Evolutionary conservation across 1,140 invertebrate genomes (phyloP).

Genomic region (Cotesia chilonis): DNA sequence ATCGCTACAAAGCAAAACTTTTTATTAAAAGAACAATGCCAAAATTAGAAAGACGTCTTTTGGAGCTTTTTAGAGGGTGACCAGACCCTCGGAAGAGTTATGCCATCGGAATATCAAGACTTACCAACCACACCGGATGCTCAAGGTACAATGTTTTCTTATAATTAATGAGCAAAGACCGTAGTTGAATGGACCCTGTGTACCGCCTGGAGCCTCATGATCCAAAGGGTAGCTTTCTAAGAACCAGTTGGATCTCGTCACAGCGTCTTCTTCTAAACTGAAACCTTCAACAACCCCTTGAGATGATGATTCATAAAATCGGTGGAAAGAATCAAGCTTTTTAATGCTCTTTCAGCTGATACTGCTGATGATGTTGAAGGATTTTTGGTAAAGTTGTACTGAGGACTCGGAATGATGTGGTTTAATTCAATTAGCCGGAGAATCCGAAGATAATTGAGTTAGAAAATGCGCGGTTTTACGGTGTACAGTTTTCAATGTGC

Average conservation of each 20-base stretch:
- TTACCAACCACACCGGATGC: slow-evolving; percentile 37
- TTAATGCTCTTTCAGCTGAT: too few relatives aligned
- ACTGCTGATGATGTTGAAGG: too few relatives aligned
- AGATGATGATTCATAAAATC: too few relatives aligned
- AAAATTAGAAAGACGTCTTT: slow-evolving; percentile 14
- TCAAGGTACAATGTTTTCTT: slow-evolving; percentile 60
- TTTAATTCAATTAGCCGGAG: slow-evolving; percentile 63
- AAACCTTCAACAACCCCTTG: background rate
- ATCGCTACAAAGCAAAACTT: background rate
- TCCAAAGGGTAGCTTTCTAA: slow-evolving; percentile 46
- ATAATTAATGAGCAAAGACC: slow-evolving; percentile 61
- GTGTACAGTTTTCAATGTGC: background rate
- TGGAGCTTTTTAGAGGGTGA: slow-evolving; percentile 40
- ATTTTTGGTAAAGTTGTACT: background rate
- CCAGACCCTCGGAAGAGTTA: slow-evolving; percentile 27
- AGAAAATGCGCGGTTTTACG: slow-evolving; percentile 40
- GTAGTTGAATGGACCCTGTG: slow-evolving; percentile 56
- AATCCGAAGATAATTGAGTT: slow-evolving; percentile 64
- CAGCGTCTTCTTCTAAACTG: slow-evolving; percentile 9
- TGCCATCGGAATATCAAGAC: slow-evolving; percentile 33
- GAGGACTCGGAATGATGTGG: slow-evolving; percentile 36
- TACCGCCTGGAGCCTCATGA: slow-evolving; percentile 56
- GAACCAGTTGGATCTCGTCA: slow-evolving; percentile 38
- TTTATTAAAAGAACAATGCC: background rate
- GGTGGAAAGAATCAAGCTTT: too few relatives aligned